Evolutionary conservation across 37 sponge, comb jelly and placozoan species (phyloP).

Genomic region (Axinella damicornis): DNA sequence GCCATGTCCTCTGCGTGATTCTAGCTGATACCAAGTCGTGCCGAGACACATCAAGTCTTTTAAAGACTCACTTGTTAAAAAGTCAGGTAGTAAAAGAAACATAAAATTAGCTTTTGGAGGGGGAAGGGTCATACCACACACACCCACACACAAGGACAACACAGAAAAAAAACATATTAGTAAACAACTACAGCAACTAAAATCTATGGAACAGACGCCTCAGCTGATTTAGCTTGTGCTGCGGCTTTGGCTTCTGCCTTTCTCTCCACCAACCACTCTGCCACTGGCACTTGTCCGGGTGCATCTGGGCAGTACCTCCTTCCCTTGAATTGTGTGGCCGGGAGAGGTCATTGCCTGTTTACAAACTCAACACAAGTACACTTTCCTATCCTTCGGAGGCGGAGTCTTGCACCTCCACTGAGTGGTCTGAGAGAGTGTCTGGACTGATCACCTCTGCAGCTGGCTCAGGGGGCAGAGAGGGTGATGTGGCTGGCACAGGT

Average conservation of each 20-base stretch:
- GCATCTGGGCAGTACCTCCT: conserved; percentile 32
- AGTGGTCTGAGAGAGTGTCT: conserved; percentile 4
- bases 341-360: conserved; percentile 17
- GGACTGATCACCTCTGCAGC: not conserved
- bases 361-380: conserved; percentile 34
- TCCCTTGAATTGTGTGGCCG: conserved; percentile 45
- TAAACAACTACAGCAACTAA: no score
- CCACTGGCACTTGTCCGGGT: conserved; percentile 26
- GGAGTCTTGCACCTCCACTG: not conserved
- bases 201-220: no score
- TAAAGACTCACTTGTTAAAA: no score
- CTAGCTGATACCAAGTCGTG: no score
- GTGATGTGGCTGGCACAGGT: not conserved
- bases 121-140: no score
- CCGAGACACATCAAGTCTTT: no score
- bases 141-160: no score
- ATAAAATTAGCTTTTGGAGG: no score
- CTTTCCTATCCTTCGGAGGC: conserved; percentile 1
- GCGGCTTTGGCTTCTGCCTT: conserved; percentile 2
- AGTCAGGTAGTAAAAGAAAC: no score
- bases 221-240: no score
- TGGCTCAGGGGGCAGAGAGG: not conserved
- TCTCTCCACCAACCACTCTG: conserved; percentile 20
- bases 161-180: no score
- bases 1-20: no score